Evolutionary conservation across 2,797 vertebrate species (phyloP), one percentile per base, ranked within the genome.

Genomic region (Crax fasciolata): DNA sequence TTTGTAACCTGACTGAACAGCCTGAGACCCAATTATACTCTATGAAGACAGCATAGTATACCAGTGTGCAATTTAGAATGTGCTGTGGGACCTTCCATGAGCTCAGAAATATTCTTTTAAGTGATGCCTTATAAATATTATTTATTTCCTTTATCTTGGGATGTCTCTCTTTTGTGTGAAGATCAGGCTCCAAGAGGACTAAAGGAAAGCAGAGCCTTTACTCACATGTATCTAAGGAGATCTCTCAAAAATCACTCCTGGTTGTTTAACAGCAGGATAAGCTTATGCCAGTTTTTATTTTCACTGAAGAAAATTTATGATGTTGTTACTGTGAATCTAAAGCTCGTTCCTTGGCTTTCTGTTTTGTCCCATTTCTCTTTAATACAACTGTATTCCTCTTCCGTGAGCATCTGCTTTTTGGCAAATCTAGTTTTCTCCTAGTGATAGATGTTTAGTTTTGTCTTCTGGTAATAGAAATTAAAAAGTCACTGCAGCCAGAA

Each of bases 81-180:
- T 76, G 49, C 39, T 66, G 9, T 84, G 70, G 75, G 55, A 80
- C 54, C 27, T 85, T 79, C 70, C 46, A 39, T 78, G 55, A 62
- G 74, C 74, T 93, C 68, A 83, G 28, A 96, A 93, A 43, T 73
- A 5, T 28, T 87, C 20, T 91, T 82, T 63, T n/a, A 72, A 88
- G 35, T 49, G 11, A 25, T 73, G 27, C 16, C 30, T 88, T 79
- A 6, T 80, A 71, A 74, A 90, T 65, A 43, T 12, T 52, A 15
- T 65, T 90, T 63, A 2, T 9, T 90, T 73, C 23, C 17, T 84
- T 82, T 71, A 38, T 58, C 39, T 66, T 76, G 55, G 24, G 24
- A 23, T 76, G 19, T 35, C 54, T 85, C 18, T 87, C 11, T 61
- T 68, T 72, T 51, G 21, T 58, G 20, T 48, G 75, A 66, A 41